A percentile compares a stretch with the other conserved stretches of the same genome.
phyloP scores from a whole-genome alignment of 2,888 invertebrate species.

The Nephrotoma appendiculata region DNA sequence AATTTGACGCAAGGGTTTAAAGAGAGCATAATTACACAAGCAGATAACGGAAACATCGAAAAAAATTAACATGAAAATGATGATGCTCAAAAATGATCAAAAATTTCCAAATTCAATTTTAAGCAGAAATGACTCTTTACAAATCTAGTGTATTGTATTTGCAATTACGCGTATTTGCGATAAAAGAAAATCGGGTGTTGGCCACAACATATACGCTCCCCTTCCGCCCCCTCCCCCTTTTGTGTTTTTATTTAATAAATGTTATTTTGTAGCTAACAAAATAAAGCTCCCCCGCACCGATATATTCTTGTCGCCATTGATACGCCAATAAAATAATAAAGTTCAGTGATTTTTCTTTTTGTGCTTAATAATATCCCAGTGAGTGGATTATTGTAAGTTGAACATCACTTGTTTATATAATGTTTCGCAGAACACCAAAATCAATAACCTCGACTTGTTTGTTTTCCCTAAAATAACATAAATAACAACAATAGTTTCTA shows the following conservation, averaged over 20 bases:
- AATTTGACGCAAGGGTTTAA: too few relatives aligned
- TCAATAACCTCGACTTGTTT: background rate
- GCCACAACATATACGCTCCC: too few relatives aligned
- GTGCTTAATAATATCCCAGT: background rate
- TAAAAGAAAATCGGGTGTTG: too few relatives aligned
- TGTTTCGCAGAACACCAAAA: background rate
- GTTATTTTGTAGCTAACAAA: background rate
- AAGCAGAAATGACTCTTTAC: too few relatives aligned
- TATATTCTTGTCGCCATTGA: background rate
- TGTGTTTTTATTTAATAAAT: background rate
- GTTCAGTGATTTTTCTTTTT: background rate
- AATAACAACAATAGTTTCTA: background rate
- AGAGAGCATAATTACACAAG: too few relatives aligned
- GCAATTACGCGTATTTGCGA: too few relatives aligned
- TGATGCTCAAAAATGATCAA: too few relatives aligned
- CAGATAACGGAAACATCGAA: too few relatives aligned
- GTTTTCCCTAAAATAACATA: background rate
- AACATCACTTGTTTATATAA: background rate
- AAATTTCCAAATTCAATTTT: too few relatives aligned
- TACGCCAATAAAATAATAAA: background rate
- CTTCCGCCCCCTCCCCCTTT: too few relatives aligned
- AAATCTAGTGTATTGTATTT: too few relatives aligned
- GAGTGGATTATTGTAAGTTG: background rate
- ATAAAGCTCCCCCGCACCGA: background rate
- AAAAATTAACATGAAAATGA: too few relatives aligned